Evolutionary conservation across 1,140 invertebrate genomes (phyloP).

Genomic region (Aphelinus atriplicis): DNA sequence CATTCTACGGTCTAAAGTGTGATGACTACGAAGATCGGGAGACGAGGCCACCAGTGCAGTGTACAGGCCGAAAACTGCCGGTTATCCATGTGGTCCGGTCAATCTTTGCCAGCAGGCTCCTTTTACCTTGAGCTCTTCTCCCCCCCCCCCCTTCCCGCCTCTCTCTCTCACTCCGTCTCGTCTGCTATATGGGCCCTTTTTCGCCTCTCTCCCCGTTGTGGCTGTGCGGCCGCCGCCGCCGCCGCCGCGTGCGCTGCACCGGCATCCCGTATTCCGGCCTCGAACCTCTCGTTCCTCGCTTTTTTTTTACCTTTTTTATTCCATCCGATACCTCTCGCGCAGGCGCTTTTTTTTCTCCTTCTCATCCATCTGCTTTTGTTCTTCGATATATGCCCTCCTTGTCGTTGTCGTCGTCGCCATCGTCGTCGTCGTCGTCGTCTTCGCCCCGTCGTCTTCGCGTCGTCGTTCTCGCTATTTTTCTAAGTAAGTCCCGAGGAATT

Average conservation of each 20-base stretch:
- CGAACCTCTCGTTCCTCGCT: conserved; percentile 11
- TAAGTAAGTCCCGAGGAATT: conserved; percentile 13
- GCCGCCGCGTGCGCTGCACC: too few species aligned
- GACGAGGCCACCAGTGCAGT: too few species aligned
- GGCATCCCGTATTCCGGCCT: conserved; percentile 37
- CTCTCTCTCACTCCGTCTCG: background rate
- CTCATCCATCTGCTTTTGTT: conserved; percentile 30
- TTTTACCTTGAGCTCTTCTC: conserved; percentile 27
- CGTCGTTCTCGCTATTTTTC: conserved; percentile 25
- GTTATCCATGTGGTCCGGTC: conserved; percentile 32
- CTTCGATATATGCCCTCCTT: background rate
- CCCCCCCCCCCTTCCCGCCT: conserved; percentile 11
- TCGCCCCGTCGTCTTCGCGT: background rate
- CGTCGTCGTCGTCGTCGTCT: background rate
- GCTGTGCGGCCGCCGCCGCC: too few species aligned
- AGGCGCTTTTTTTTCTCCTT: conserved; percentile 16
- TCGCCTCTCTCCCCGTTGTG: background rate
- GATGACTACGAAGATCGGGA: too few species aligned
- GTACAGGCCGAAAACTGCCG: conserved; percentile 4
- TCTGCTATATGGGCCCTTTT: conserved; percentile 13
- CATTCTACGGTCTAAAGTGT: too few species aligned
- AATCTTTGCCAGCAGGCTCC: conserved; percentile 28
- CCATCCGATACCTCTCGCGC: conserved; percentile 6
- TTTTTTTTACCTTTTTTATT: conserved; percentile 18
- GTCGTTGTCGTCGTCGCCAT: background rate